These are phyloP conservation scores for Muricea muricata DNA, from an alignment of 92 coral and sea anemone genomes.

Conservation along the genomic window DNA sequence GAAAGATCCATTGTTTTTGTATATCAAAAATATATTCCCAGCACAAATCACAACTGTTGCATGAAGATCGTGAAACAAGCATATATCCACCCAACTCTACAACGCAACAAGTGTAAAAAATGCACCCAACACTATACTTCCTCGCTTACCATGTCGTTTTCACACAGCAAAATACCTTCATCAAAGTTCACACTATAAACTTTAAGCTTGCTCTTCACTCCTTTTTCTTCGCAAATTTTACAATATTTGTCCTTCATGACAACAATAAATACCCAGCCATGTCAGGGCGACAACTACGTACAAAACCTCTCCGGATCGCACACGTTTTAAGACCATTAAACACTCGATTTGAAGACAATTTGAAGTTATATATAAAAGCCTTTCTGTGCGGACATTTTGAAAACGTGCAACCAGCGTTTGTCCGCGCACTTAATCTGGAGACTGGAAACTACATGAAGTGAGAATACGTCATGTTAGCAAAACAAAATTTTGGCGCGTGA, in stretches of 20 bases:
- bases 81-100: not conserved
- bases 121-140: not conserved
- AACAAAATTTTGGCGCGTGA: not conserved
- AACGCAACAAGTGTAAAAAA: not conserved
- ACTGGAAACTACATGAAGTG: not conserved
- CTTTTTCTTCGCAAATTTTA: slow-evolving; percentile 73
- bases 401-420: slow-evolving; percentile 24
- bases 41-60: too few species aligned
- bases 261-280: slow-evolving; percentile 6
- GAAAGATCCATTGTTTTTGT: too few species aligned
- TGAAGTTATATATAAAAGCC: not conserved
- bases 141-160: slow-evolving; percentile 75
- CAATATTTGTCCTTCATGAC: slow-evolving; percentile 73
- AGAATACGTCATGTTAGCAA: not conserved
- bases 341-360: not conserved
- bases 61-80: too few species aligned
- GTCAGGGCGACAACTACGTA: not conserved
- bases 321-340: not conserved
- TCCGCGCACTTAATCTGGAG: not conserved
- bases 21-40: too few species aligned
- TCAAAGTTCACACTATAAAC: slow-evolving; percentile 78
- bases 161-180: slow-evolving; percentile 89
- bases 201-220: slow-evolving; percentile 71
- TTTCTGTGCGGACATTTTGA: not conserved
- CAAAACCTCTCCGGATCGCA: not conserved